Percentiles rank a stretch among this genome's conserved stretches.
phyloP scores from a whole-genome alignment of 2,113 vertebrate species.

The Brachyhypopomus gauderio region DNA sequence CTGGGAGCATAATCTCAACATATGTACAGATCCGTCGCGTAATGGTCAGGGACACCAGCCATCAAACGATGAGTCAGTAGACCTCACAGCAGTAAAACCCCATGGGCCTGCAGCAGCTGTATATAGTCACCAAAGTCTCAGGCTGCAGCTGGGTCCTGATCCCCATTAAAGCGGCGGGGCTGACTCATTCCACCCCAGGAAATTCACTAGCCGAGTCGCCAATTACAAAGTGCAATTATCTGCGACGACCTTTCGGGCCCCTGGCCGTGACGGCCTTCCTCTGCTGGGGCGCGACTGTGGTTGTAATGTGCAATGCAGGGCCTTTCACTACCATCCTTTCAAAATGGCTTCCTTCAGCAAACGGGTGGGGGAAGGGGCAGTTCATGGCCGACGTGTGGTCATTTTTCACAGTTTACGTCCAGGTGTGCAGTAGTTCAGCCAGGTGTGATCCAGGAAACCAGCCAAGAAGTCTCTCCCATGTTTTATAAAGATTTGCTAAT shows the following conservation, averaged over 20 bases:
- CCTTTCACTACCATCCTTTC: neutral
- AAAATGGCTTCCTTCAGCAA: neutral
- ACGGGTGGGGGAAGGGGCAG: neutral
- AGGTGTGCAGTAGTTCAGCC: constrained; percentile 11
- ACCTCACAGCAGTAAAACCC: constrained; percentile 11
- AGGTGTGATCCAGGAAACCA: neutral
- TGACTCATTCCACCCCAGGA: constrained; percentile 1
- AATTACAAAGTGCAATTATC: constrained; percentile 28
- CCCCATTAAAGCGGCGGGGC: neutral
- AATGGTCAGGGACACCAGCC: constrained; percentile 55
- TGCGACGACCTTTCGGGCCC: neutral
- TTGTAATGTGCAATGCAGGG: neutral
- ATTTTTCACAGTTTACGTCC: constrained; percentile 22
- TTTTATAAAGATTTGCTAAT: neutral
- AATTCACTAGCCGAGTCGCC: neutral
- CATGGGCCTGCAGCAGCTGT: neutral
- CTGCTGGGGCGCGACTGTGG: neutral
- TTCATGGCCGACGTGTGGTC: neutral
- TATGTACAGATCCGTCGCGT: constrained; percentile 56
- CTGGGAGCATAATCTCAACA: constrained; percentile 53
- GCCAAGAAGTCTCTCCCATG: neutral
- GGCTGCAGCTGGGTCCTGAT: constrained; percentile 9
- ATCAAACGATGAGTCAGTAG: constrained; percentile 40
- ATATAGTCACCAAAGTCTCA: neutral
- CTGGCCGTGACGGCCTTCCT: neutral